Percentiles rank a stretch among this genome's conserved stretches.
phyloP scores from a whole-genome alignment of 2,113 vertebrate genomes.

The Lepidiolamprologus cunningtoni region DNA sequence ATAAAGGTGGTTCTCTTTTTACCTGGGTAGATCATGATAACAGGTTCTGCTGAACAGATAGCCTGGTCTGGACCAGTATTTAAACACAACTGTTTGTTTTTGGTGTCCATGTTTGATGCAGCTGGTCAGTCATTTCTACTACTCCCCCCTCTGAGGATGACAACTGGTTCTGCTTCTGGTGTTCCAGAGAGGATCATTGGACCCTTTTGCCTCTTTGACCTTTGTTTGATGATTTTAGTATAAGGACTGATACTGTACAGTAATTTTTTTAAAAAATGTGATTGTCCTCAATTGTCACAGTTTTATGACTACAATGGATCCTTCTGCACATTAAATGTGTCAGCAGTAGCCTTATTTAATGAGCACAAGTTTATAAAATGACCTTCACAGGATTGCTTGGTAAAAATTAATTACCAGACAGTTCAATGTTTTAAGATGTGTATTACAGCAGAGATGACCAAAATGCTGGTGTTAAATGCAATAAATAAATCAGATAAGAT shows the following conservation, averaged over 20 bases:
- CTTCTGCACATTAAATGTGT: not conserved
- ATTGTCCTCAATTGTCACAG: not conserved
- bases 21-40: not conserved
- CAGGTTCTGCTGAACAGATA: not conserved
- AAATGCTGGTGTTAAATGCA: not conserved
- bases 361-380: not conserved
- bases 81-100: not conserved
- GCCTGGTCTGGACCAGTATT: fast-evolving
- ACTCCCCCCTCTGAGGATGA: not conserved
- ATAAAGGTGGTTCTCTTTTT: not conserved
- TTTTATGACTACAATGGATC: not conserved
- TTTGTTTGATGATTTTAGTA: not conserved
- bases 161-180: not conserved
- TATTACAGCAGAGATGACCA: not conserved
- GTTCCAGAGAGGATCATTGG: not conserved
- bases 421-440: not conserved
- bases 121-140: not conserved
- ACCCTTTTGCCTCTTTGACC: not conserved
- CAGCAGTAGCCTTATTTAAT: not conserved
- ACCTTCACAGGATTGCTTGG: not conserved
- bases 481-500: not conserved
- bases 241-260: not conserved
- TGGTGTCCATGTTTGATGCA: not conserved
- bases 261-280: not conserved
- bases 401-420: not conserved